These are phyloP conservation scores for Malthinus seriepunctatus DNA, from an alignment of 2,888 invertebrate species.

Conservation along the genomic window DNA sequence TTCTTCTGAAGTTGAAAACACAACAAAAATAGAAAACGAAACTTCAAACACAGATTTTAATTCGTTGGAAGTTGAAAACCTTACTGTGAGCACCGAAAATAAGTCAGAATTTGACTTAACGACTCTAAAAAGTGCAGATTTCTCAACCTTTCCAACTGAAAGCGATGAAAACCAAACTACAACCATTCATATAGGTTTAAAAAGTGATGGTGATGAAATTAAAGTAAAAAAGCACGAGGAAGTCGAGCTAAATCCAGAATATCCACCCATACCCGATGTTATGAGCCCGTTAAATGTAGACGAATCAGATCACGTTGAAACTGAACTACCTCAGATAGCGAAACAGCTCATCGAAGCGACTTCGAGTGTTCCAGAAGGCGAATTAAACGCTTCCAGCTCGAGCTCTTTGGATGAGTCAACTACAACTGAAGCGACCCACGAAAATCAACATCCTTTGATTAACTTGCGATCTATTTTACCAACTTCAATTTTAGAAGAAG, in stretches of 20 bases:
- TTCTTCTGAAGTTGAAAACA: neutral
- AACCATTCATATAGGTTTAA: neutral
- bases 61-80: neutral
- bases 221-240: slow-evolving; percentile 13
- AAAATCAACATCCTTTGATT: slow-evolving; percentile 13
- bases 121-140: neutral
- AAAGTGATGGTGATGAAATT: neutral
- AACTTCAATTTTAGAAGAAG: slow-evolving; percentile 39
- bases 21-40: neutral
- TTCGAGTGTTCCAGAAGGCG: neutral
- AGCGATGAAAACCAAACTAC: neutral
- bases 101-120: neutral
- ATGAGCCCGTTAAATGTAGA: slow-evolving; percentile 49
- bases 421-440: neutral
- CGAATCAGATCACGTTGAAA: slow-evolving; percentile 13
- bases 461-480: slow-evolving; percentile 42
- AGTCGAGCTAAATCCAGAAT: slow-evolving; percentile 56
- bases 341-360: neutral
- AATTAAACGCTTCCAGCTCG: neutral
- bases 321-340: slow-evolving; percentile 6
- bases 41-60: neutral
- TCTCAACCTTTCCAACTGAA: neutral
- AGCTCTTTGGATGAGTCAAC: neutral
- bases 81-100: neutral
- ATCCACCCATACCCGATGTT: slow-evolving; percentile 59